A percentile compares a stretch with the other conserved stretches of the same genome.
Conservation (phyloP, 2,797 vertebrate genomes). For the Sorex maritimensis region DNA sequence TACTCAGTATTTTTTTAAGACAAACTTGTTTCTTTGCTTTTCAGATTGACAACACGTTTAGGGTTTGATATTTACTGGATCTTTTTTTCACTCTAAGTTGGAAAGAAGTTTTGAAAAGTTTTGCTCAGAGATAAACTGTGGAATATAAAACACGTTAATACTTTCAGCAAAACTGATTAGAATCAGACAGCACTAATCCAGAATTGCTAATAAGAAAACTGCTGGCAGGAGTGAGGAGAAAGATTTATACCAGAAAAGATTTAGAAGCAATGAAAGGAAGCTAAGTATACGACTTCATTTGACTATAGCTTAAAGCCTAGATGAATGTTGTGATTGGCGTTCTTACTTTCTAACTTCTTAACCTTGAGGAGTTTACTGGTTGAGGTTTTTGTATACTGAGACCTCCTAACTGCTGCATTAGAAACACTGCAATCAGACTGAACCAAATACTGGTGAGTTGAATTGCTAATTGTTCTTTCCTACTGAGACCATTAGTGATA, state of each 20-base stretch:
- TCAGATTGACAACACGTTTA: neutral
- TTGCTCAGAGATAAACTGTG: neutral
- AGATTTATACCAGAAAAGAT: neutral
- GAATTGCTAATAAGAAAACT: neutral
- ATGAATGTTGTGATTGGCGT: neutral
- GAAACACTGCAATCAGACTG: neutral
- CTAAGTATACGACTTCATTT: neutral
- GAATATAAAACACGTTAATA: neutral
- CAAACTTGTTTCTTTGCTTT: neutral
- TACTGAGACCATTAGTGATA: conserved; percentile 42
- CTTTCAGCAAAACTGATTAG: neutral
- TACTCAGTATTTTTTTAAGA: conserved; percentile 24
- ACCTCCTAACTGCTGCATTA: neutral
- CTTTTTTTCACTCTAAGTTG: conserved; percentile 2
- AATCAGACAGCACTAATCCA: neutral
- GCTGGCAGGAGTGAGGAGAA: neutral
- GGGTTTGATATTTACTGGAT: neutral
- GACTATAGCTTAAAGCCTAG: neutral
- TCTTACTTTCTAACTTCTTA: neutral
- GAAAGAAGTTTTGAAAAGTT: conserved; percentile 6
- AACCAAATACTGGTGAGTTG: conserved; percentile 53
- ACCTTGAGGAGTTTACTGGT: neutral
- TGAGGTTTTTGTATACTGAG: neutral
- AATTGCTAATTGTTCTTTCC: conserved; percentile 62
- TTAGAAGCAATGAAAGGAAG: neutral